A percentile compares a stretch with the other conserved stretches of the same genome.
Conservation (phyloP, 2,797 vertebrate genomes). For the Liasis olivaceus region DNA sequence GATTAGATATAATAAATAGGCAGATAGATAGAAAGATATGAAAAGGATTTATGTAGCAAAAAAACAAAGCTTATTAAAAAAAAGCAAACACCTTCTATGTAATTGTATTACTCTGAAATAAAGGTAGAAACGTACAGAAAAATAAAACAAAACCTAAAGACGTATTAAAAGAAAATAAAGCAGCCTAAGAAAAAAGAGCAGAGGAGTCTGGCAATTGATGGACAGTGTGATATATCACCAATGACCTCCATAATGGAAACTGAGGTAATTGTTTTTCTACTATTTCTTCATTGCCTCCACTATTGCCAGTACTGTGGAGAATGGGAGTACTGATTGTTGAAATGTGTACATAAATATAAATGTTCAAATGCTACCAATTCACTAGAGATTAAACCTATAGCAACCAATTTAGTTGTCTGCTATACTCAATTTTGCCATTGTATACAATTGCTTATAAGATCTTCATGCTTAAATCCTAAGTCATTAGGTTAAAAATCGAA, state of each 20-base stretch:
- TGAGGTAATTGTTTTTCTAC: background rate
- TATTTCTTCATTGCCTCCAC: background rate
- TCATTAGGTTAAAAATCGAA: background rate
- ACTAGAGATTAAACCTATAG: background rate
- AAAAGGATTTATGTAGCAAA: background rate
- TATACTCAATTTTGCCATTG: background rate
- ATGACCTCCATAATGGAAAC: background rate
- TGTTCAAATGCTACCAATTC: background rate
- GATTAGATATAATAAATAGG: background rate
- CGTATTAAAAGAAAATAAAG: background rate
- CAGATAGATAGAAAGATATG: background rate
- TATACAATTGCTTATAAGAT: background rate
- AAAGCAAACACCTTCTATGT: background rate
- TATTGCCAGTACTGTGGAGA: background rate
- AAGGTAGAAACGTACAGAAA: background rate
- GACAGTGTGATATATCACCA: background rate
- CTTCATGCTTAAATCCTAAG: background rate
- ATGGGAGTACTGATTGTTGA: background rate
- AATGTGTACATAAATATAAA: background rate
- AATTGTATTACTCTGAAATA: background rate
- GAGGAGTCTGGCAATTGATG: background rate
- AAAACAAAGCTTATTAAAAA: background rate
- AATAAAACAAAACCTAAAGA: background rate
- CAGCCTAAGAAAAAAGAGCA: background rate
- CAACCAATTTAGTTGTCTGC: background rate